Percentiles rank a stretch among this genome's conserved stretches.
Conservation (phyloP, 35 echinoderm and acorn worm genomes). For the Lytechinus variegatus region DNA sequence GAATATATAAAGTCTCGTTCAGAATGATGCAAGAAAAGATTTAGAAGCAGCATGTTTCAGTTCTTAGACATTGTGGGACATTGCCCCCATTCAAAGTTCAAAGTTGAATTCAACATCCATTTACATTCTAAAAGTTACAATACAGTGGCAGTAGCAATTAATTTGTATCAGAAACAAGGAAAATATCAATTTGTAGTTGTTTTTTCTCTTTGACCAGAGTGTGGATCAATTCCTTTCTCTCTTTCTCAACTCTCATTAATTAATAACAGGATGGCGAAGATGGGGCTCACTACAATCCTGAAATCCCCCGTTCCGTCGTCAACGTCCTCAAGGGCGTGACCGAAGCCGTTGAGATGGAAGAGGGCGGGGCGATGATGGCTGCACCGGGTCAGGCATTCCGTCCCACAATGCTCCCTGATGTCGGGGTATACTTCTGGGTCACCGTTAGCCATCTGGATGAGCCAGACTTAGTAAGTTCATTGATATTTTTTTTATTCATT, state of each 20-base stretch:
- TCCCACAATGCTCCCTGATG: slow-evolving; percentile 50
- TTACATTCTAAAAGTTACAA: too few species aligned
- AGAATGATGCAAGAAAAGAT: too few species aligned
- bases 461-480: slow-evolving; percentile 58
- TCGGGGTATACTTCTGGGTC: slow-evolving; percentile 47
- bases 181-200: too few species aligned
- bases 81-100: too few species aligned
- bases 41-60: too few species aligned
- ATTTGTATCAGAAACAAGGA: too few species aligned
- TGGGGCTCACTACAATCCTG: neutral
- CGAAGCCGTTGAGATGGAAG: slow-evolving; percentile 8
- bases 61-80: too few species aligned
- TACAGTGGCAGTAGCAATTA: too few species aligned
- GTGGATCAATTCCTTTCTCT: neutral
- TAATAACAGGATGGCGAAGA: slow-evolving; percentile 34
- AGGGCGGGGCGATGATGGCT: slow-evolving; percentile 11
- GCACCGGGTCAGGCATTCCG: slow-evolving; percentile 41
- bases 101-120: too few species aligned
- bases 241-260: neutral
- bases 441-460: slow-evolving; percentile 60
- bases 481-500: too few species aligned
- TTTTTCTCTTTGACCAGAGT: neutral
- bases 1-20: too few species aligned
- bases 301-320: neutral
- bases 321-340: slow-evolving; percentile 8